phyloP scores from a whole-genome alignment of 1,140 invertebrate genomes.

The Streblospio benedicti region DNA sequence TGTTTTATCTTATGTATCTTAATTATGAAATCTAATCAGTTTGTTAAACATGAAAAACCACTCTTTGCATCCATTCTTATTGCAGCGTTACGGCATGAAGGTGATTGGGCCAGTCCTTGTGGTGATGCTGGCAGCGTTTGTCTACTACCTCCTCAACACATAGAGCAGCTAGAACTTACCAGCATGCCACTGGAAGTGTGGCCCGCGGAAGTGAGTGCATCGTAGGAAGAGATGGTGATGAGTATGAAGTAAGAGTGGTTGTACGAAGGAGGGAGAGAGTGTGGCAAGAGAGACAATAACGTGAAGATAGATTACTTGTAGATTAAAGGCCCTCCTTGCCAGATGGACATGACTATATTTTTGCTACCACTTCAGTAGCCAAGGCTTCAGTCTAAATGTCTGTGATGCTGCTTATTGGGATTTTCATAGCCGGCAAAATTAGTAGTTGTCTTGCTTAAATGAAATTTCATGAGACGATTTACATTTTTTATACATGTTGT shows the following conservation, averaged over 20 bases:
- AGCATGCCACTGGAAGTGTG: slow-evolving; percentile 5
- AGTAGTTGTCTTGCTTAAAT: too few relatives aligned
- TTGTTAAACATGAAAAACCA: too few relatives aligned
- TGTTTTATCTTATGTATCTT: too few relatives aligned
- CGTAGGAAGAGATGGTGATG: neutral
- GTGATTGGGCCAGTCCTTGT: slow-evolving; percentile 21
- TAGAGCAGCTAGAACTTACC: neutral
- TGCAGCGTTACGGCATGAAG: slow-evolving; percentile 21
- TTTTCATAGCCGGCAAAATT: too few relatives aligned
- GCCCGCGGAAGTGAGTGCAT: neutral
- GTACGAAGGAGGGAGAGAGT: neutral
- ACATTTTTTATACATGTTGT: too few relatives aligned
- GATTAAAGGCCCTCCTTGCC: too few relatives aligned
- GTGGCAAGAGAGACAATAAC: neutral
- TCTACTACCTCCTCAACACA: slow-evolving; percentile 21
- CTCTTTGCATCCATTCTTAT: slow-evolving; percentile 17
- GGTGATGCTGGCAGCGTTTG: slow-evolving; percentile 23
- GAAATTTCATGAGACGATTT: too few relatives aligned
- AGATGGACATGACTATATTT: too few relatives aligned
- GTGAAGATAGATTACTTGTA: too few relatives aligned
- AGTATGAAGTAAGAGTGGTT: neutral
- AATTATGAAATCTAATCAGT: slow-evolving; percentile 24
- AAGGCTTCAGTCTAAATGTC: too few relatives aligned
- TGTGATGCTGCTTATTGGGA: too few relatives aligned
- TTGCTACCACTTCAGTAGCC: too few relatives aligned